phyloP scores from a whole-genome alignment of 2,113 vertebrate species.

The Nothoprocta perdicaria region DNA sequence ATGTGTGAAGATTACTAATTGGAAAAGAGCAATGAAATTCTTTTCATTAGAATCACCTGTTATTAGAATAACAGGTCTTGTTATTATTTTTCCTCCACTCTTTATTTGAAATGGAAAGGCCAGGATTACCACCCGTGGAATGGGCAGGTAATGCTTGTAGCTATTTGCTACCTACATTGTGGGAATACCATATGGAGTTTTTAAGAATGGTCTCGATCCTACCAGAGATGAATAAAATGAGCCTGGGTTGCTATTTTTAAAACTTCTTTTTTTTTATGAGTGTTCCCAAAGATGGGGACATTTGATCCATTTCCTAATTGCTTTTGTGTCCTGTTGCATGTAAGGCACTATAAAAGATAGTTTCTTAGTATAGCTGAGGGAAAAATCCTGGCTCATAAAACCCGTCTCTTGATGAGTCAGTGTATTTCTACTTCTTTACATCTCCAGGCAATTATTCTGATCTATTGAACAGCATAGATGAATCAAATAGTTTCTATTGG shows the following conservation, averaged over 20 bases:
- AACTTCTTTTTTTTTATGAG: background rate
- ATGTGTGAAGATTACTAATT: background rate
- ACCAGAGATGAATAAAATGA: background rate
- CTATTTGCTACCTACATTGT: background rate
- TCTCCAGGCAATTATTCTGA: conserved; percentile 63
- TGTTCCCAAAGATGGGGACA: background rate
- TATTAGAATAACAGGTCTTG: background rate
- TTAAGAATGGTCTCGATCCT: background rate
- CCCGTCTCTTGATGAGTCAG: conserved; percentile 47
- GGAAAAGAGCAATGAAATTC: background rate
- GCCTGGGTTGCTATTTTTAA: background rate
- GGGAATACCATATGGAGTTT: background rate
- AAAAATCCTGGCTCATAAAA: conserved; percentile 52
- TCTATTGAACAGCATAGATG: conserved; percentile 25
- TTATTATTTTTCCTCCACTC: background rate
- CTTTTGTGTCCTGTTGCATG: background rate
- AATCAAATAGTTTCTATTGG: conserved; percentile 35
- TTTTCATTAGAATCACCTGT: background rate
- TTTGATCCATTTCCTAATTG: conserved; percentile 32
- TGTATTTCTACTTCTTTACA: conserved; percentile 35
- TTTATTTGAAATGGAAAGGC: background rate
- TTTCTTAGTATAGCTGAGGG: conserved; percentile 37
- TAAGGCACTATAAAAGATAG: conserved; percentile 3
- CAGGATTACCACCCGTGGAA: background rate
- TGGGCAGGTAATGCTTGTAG: background rate